Evolutionary conservation across 1,140 invertebrate genomes (phyloP), one percentile per base, ranked within the genome.

Genomic region (Drosophila biarmipes): DNA sequence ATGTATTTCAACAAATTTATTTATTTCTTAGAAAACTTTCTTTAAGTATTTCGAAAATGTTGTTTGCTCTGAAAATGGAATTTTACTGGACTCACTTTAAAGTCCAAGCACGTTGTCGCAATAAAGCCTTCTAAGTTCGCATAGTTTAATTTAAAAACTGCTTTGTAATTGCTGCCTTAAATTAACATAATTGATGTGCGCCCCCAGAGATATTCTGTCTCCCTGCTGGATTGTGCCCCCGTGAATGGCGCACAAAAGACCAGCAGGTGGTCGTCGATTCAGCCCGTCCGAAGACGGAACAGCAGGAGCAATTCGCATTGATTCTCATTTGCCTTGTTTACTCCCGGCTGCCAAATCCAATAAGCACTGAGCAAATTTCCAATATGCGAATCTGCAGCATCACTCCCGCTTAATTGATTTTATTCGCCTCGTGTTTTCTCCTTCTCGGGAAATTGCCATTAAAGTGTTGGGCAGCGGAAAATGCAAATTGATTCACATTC

Each of bases 111-210:
- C 35, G 31, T 35, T 14, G 11, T n/a, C 1, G 5, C 34, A 46
- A 62, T 24, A 54, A 53, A 78, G 43, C 34, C 59, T 5, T 49
- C 48, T 48, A 62, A 64, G 62, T 34, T 40, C 53, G 37, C 53
- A 51, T 34, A 45, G 67, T 59, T 76, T 53, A 59, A 72, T 69
- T 66, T 68, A 19, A 49, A 73, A 81, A 86, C 40, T 76, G 64
- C 74, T 68, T 75, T 61, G 78, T 87, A 86, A 86, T 86, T 87
- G 82, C 69, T 76, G 57, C 15, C 42, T 40, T 45, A 89, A 77
- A 89, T 89, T 89, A 85, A 89, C 84, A 89, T 89, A 89, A 89
- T 89, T 89, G 85, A 89, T 84, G 68, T 62, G 63, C 68, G 29
- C 49, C 79, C 53, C 54, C 43, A 57, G 56, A 55, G 49, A 43